These are phyloP conservation scores for Hippocampus zosterae DNA, from an alignment of 2,113 vertebrate species.

Conservation along the genomic window DNA sequence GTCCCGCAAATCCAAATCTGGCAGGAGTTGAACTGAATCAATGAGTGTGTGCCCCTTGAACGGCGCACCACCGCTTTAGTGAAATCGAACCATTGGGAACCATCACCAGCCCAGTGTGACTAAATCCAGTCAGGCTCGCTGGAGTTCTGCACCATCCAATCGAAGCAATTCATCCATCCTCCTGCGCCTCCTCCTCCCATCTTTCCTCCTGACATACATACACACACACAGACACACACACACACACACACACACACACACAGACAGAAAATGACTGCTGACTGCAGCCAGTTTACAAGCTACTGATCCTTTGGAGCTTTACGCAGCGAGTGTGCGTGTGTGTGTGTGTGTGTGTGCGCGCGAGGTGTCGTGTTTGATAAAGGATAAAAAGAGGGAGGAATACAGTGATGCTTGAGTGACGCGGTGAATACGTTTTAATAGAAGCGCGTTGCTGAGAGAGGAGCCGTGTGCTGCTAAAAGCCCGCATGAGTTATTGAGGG, in stretches of 20 bases:
- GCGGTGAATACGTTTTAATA: conserved; percentile 17
- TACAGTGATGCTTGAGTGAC: conserved; percentile 12
- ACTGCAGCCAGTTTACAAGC: conserved; percentile 65
- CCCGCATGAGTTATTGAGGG: conserved; percentile 53
- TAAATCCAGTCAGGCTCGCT: conserved; percentile 35
- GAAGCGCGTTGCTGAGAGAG: conserved; percentile 20
- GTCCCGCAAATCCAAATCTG: conserved; percentile 23
- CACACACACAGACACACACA: conserved; percentile 5
- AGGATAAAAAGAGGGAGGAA: conserved; percentile 11
- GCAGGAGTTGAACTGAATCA: conserved; percentile 40
- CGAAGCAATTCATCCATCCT: conserved; percentile 43
- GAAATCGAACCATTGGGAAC: conserved; percentile 5
- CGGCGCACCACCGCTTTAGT: conserved; percentile 10
- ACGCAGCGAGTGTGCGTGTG: conserved; percentile 42
- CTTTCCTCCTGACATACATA: conserved; percentile 15
- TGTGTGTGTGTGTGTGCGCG: conserved; percentile 16
- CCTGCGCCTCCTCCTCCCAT: conserved; percentile 32
- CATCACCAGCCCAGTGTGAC: conserved; percentile 19
- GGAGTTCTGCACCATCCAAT: conserved; percentile 36
- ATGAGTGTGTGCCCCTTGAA: conserved; percentile 17
- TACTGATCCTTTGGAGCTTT: conserved; percentile 64
- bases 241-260: not conserved
- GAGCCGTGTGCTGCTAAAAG: conserved; percentile 37
- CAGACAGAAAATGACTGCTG: conserved; percentile 53
- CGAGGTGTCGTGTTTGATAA: conserved; percentile 9